Percentiles rank a stretch among this genome's conserved stretches.
Conservation (phyloP, 2,888 invertebrate genomes). For the Monopis laevigella region DNA sequence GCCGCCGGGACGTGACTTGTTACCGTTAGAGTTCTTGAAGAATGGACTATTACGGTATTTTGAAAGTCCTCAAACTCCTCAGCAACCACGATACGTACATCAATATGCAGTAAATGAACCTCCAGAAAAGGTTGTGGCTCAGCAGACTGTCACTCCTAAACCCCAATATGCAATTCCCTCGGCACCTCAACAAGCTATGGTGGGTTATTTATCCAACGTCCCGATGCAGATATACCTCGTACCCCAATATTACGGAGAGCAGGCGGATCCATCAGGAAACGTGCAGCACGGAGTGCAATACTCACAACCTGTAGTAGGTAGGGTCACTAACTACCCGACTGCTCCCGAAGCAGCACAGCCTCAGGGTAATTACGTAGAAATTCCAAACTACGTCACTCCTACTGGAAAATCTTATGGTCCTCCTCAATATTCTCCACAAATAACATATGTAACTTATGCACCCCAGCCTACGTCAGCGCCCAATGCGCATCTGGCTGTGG, state of each 20-base stretch:
- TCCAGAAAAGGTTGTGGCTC: slow-evolving; percentile 31
- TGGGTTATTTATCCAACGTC: slow-evolving; percentile 52
- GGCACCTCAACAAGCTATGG: slow-evolving; percentile 38
- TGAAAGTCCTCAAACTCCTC: slow-evolving; percentile 28
- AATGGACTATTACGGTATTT: slow-evolving; percentile 40
- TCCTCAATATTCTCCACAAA: slow-evolving; percentile 20
- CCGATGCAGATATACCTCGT: slow-evolving; percentile 59
- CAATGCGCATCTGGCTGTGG: slow-evolving; percentile 10
- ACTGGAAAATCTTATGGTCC: slow-evolving; percentile 36
- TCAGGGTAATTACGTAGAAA: slow-evolving; percentile 40
- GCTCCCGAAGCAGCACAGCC: slow-evolving; percentile 35
- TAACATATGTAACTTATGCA: slow-evolving; percentile 37
- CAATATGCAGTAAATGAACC: slow-evolving; percentile 54
- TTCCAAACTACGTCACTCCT: slow-evolving; percentile 37
- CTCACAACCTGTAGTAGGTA: slow-evolving; percentile 24
- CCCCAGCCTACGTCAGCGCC: slow-evolving; percentile 31
- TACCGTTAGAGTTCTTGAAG: slow-evolving; percentile 42
- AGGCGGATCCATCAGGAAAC: slow-evolving; percentile 26
- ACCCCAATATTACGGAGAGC: slow-evolving; percentile 48
- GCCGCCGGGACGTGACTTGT: slow-evolving; percentile 20
- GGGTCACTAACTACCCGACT: slow-evolving; percentile 28
- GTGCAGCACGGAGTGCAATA: slow-evolving; percentile 31
- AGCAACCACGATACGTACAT: slow-evolving; percentile 40
- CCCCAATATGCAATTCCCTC: slow-evolving; percentile 28
- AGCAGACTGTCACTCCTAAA: slow-evolving; percentile 20